These are phyloP conservation scores for Nephila pilipes DNA, from an alignment of 1,140 invertebrate genomes.

Conservation along the genomic window DNA sequence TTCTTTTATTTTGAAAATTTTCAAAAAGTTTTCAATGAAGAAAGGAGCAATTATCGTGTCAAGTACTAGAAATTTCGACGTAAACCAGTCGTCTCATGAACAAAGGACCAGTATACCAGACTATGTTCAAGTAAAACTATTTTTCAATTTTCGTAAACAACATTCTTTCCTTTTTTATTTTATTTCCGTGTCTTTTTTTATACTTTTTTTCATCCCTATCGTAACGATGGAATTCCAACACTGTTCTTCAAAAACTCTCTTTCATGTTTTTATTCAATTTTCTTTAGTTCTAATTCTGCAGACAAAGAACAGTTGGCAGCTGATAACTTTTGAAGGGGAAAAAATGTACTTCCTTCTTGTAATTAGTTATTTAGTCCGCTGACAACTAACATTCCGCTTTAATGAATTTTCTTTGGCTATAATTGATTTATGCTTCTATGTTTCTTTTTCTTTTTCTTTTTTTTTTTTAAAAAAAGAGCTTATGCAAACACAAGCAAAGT, in stretches of 20 bases:
- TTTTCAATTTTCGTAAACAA: conserved; percentile 62
- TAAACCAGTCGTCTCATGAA: conserved; percentile 21
- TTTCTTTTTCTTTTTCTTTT: conserved; percentile 13
- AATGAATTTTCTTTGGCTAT: conserved; percentile 31
- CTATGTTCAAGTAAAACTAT: conserved; percentile 31
- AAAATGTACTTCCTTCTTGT: conserved; percentile 35
- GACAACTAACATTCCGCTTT: conserved; percentile 42
- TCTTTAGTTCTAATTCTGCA: conserved; percentile 35
- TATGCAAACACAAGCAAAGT: not conserved
- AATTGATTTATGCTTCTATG: conserved; percentile 46
- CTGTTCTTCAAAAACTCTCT: conserved; percentile 35
- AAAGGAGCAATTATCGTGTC: conserved; percentile 3
- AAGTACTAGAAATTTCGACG: not conserved
- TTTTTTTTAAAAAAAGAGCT: not conserved
- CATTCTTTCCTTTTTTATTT: conserved; percentile 45
- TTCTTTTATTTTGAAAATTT: no score
- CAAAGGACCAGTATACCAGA: not conserved
- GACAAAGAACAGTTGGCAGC: conserved; percentile 48
- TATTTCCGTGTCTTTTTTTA: not conserved
- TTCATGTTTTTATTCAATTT: conserved; percentile 44
- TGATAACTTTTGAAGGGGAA: conserved; percentile 37
- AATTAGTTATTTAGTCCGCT: conserved; percentile 43
- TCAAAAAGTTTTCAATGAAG: no score
- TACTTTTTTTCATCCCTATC: not conserved
- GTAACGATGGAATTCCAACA: conserved; percentile 21